Percentiles rank a stretch among this genome's conserved stretches.
Evolutionary conservation across 2,113 vertebrate species (phyloP).

Genomic region (Colistium nudipinnis): DNA sequence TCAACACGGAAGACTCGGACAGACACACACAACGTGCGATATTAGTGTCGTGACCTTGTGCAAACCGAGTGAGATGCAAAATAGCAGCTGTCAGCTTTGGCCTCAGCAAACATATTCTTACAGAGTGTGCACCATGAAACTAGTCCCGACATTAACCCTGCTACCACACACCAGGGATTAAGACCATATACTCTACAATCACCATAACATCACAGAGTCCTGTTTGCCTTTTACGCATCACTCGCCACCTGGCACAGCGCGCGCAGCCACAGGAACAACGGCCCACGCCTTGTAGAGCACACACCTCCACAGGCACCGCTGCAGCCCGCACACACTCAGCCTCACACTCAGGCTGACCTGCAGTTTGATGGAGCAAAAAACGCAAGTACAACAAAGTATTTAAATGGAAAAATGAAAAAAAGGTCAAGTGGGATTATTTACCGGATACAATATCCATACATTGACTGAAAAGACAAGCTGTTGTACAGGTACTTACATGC

Average conservation of each 20-base stretch:
- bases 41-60: constrained; percentile 2
- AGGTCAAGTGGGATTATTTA: no score
- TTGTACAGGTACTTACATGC: no score
- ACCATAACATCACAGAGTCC: constrained; percentile 45
- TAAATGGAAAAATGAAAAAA: no score
- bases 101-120: constrained; percentile 22
- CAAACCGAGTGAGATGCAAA: constrained; percentile 33
- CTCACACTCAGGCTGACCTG: background rate
- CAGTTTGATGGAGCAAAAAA: background rate
- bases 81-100: constrained; percentile 34
- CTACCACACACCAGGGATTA: constrained; percentile 44
- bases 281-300: background rate
- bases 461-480: no score
- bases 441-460: no score
- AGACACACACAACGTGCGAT: constrained; percentile 1
- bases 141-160: constrained; percentile 43
- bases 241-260: background rate
- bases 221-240: constrained; percentile 57
- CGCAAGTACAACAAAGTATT: no score
- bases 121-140: constrained; percentile 18
- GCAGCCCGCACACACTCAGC: background rate
- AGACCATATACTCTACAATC: constrained; percentile 36
- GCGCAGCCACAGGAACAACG: background rate
- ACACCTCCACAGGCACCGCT: background rate
- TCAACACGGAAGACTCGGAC: background rate